Base-by-base conservation (phyloP, 2,888 invertebrate species). In the Drosophila algonquin region DNA sequence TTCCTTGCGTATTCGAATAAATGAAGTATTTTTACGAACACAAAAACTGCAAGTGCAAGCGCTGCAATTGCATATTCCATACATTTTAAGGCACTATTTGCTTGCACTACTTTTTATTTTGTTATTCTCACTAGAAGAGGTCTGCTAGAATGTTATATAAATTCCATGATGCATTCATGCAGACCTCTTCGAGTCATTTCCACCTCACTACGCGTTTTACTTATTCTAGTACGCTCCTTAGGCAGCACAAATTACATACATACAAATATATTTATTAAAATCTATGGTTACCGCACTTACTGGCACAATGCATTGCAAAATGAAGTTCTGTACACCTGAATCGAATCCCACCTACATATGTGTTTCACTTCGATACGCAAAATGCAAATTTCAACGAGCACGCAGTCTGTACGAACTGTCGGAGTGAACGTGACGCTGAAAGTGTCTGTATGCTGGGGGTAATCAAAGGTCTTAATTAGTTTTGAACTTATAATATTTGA, bases 351-450 rank as follows among this genome's bases (percentile, higher is more conserved):
- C 18, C 27, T 21, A 21, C 21, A 21, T 21, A 21, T 21, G 21
- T 21, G 9, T 44, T 9, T 24, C 81, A 89, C 85, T 80, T 40
- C 27, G 48, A 65, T n/a, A 40, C 40, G 84, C 80, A 30, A 90
- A 90, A 91, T 92, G 91, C 91, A 90, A 72, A 78, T 88, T 91
- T 84, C 80, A 91, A 80, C 70, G 60, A 64, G 69, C 80, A 75
- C 81, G 75, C 84, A 68, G 88, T 85, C 87, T 89, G 91, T 92
- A 91, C 91, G 91, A 91, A 81, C 88, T 91, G 91, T 91, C 91
- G 86, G 91, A 89, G 87, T 87, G 81, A 74, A 75, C 63, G 77
- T 73, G 83, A 76, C 68, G 55, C 77, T 91, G 87, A 63, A 90
- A 89, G 91, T 91, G 90, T 77, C 81, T 89, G 76, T 69, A 60